Base-by-base conservation (phyloP, 2,888 invertebrate genomes). In the Asteroscopus sphinx region DNA sequence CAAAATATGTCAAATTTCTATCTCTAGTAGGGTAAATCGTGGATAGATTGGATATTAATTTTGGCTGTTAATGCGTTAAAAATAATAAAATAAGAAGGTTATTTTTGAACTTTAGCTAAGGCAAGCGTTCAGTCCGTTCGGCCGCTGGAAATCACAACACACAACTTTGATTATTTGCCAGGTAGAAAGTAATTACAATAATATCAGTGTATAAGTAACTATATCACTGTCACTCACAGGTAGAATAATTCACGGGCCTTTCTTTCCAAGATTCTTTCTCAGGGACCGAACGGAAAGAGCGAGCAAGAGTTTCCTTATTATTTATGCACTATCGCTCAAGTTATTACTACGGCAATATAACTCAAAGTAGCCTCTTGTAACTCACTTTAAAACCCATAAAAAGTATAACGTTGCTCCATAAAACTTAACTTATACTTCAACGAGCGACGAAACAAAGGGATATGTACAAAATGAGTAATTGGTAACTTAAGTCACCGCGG, bases 381-480 rank as follows among this genome's bases (percentile, higher is more conserved):
- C 33, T 35, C 13, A 33, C 32, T 44, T 12, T 25, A 51, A 39
- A 51, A 53, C 21, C 40, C 45, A 48, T 62, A 49, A 70, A 73
- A 46, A 45, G 12, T 39, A 15, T 49, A 62, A 67, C 32, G 9
- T 28, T 25, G 16, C 17, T 25, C 13, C 12, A 60, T 62, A 47
- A 60, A 70, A 47, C 51, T 25, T 15, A 42, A 46, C 46, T 30
- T 21, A 1, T 26, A 36, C 28, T 26, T 16, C 42, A 17, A 49
- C 39, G 32, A 41, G 33, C 40, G 16, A 36, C 33, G 26, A 62
- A 71, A 65, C 63, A 58, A 64, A 66, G 52, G 54, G 61, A 45
- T 33, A 42, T 53, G 66, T 36, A 40, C 42, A 32, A 67, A 77
- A 75, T 77, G 66, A 77, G 61, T 76, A 73, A 76, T 72, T 59